These are phyloP conservation scores for Mamestra brassicae DNA, from an alignment of 2,888 invertebrate genomes.

Conservation along the genomic window DNA sequence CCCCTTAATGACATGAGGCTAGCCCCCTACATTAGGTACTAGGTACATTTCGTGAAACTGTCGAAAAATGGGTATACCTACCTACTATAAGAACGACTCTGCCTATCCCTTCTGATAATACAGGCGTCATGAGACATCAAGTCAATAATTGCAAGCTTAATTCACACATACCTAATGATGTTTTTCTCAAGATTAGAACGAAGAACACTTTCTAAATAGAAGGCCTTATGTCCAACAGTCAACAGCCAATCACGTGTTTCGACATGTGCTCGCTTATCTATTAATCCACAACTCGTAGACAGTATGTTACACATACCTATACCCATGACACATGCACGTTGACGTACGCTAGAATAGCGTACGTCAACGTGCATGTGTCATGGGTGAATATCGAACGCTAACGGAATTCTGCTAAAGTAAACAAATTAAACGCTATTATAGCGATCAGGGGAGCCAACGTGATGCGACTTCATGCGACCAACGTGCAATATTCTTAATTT, in stretches of 20 bases:
- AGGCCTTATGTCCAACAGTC: slow-evolving; percentile 23
- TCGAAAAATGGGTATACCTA: not conserved
- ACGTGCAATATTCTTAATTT: slow-evolving; percentile 39
- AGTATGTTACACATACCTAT: slow-evolving; percentile 4
- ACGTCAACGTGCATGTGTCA: too few relatives aligned
- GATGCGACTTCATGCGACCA: slow-evolving; percentile 34
- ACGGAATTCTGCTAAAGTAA: not conserved
- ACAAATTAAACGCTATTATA: slow-evolving; percentile 13
- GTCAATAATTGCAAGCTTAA: not conserved
- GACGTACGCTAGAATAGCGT: not conserved
- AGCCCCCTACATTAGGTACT: too few relatives aligned
- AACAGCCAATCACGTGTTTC: slow-evolving; percentile 19
- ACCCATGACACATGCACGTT: slow-evolving; percentile 13
- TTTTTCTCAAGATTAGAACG: slow-evolving; percentile 30
- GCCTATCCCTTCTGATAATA: not conserved
- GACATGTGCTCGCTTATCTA: slow-evolving; percentile 48
- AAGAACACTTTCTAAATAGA: slow-evolving; percentile 40
- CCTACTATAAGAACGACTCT: not conserved
- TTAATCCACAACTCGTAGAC: slow-evolving; percentile 39
- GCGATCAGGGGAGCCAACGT: slow-evolving; percentile 26
- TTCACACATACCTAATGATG: not conserved
- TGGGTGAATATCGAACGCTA: slow-evolving; percentile 8
- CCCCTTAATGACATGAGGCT: too few relatives aligned
- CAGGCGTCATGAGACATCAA: not conserved
- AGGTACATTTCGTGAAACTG: not conserved